These are phyloP conservation scores for Brachyopa scutellaris DNA, from an alignment of 2,888 invertebrate genomes.

Conservation along the genomic window DNA sequence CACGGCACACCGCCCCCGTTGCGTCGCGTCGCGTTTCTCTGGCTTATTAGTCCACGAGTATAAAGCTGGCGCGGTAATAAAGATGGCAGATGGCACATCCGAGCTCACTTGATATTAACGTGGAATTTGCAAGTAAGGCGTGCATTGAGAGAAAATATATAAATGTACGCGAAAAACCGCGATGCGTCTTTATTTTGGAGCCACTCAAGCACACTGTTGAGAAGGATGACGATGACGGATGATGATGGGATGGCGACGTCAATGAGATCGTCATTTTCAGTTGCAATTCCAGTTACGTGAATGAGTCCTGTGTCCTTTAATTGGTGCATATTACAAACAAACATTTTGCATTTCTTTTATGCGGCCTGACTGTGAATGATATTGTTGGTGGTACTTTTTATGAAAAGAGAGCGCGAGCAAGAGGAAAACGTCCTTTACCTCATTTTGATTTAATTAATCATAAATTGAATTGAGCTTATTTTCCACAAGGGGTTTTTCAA, in stretches of 20 bases:
- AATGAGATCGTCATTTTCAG: constrained; percentile 65
- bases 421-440: constrained; percentile 27
- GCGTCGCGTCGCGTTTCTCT: constrained; percentile 16
- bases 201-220: constrained; percentile 45
- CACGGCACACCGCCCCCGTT: constrained; percentile 64
- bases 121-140: constrained; percentile 4
- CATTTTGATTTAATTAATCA: constrained; percentile 61
- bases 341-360: constrained; percentile 19
- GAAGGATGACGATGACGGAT: neutral
- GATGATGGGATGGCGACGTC: neutral
- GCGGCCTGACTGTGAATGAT: constrained; percentile 22
- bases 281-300: constrained; percentile 67
- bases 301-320: constrained; percentile 65
- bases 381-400: constrained; percentile 16
- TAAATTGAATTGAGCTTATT: constrained; percentile 63
- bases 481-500: neutral
- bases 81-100: constrained; percentile 67
- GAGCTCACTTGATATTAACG: constrained; percentile 49
- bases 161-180: constrained; percentile 66
- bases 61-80: constrained; percentile 49
- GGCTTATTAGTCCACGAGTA: constrained; percentile 62
- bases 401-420: constrained; percentile 8
- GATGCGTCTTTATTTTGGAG: constrained; percentile 68
- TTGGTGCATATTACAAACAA: constrained; percentile 63
- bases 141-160: neutral